Evolutionary conservation across 2,113 vertebrate species (phyloP).

Genomic region (Galemys pyrenaicus): DNA sequence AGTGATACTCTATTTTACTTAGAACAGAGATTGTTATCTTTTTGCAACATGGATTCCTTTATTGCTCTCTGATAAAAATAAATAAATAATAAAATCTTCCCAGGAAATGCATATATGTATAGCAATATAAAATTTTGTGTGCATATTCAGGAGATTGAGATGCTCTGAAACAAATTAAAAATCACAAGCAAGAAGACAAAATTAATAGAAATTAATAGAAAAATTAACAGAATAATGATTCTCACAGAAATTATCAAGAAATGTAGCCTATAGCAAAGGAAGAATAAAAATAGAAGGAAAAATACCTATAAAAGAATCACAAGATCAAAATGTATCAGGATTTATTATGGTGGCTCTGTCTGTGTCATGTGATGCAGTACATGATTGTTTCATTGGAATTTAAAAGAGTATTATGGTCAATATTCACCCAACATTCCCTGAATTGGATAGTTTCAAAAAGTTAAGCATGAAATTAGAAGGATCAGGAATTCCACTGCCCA

Average conservation of each 20-base stretch:
- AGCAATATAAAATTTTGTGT: neutral
- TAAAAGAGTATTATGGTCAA: neutral
- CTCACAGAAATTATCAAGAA: neutral
- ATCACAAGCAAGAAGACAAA: neutral
- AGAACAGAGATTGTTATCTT: neutral
- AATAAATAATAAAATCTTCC: neutral
- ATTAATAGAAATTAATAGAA: neutral
- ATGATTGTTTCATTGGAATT: constrained; percentile 30
- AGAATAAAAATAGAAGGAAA: neutral
- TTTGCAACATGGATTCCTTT: neutral
- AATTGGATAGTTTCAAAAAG: neutral
- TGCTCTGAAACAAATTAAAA: neutral
- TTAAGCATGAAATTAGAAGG: too few relatives aligned
- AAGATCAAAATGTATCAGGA: neutral
- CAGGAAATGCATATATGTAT: neutral
- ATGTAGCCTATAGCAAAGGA: neutral
- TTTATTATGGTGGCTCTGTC: neutral
- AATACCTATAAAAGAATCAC: constrained; percentile 6
- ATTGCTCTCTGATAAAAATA: neutral
- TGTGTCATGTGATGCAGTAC: neutral
- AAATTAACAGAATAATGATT: neutral
- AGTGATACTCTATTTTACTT: neutral
- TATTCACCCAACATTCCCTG: neutral
- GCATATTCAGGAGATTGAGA: neutral
- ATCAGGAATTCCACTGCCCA: neutral